Percentiles rank a stretch among this genome's conserved stretches.
Evolutionary conservation across 1,140 invertebrate species (phyloP).

Genomic region (Hyphantria cunea): DNA sequence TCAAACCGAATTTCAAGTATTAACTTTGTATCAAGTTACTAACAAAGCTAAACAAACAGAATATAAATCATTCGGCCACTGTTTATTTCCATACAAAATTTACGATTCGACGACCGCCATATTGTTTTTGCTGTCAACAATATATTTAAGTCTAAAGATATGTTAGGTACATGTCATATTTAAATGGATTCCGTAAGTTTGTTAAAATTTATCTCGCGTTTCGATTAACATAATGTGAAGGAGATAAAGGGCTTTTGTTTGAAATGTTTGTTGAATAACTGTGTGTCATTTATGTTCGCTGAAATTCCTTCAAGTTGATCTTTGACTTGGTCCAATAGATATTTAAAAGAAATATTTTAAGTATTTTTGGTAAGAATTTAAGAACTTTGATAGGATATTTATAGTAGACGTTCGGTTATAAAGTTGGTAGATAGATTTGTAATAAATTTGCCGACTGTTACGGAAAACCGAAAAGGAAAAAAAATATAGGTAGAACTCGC

Average conservation of each 20-base stretch:
- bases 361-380: too few relatives aligned
- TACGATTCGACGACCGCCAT: neutral
- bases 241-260: neutral
- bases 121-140: neutral
- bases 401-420: too few relatives aligned
- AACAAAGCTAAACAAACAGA: slow-evolving; percentile 1
- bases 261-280: neutral
- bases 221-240: slow-evolving; percentile 1
- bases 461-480: too few relatives aligned
- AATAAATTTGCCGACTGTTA: too few relatives aligned
- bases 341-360: too few relatives aligned
- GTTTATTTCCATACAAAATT: neutral
- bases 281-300: too few relatives aligned
- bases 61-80: neutral
- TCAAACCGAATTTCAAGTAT: too few relatives aligned
- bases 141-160: neutral
- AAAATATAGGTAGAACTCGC: too few relatives aligned
- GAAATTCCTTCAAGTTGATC: too few relatives aligned
- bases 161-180: neutral
- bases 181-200: neutral
- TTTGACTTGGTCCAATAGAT: too few relatives aligned
- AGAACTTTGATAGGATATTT: too few relatives aligned
- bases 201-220: neutral
- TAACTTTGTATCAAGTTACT: neutral
- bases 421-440: too few relatives aligned